Conservation (phyloP, 2,888 invertebrate species). For the Dasypolia templi region DNA sequence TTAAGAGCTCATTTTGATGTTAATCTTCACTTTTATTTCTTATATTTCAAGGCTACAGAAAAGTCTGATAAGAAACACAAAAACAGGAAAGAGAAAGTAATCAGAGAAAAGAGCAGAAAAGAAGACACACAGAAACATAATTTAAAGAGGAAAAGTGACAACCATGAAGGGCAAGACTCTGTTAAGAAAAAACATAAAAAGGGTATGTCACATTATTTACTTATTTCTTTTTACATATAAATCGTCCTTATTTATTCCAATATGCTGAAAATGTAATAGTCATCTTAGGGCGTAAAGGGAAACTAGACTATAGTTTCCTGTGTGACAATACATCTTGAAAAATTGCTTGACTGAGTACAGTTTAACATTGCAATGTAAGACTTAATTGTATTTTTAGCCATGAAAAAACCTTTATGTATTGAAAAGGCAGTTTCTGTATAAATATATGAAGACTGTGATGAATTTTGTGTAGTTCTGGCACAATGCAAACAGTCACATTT, state of each 20-base stretch:
- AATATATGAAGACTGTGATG: background rate
- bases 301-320: too few relatives aligned
- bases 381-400: background rate
- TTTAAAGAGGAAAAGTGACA: constrained; percentile 83
- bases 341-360: background rate
- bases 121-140: constrained; percentile 75
- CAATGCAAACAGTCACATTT: background rate
- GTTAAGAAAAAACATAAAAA: constrained; percentile 75
- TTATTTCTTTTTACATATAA: background rate
- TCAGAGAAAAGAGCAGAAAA: constrained; percentile 74
- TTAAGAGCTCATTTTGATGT: constrained; percentile 1
- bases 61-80: constrained; percentile 72
- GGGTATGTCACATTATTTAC: constrained; percentile 69
- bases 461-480: background rate
- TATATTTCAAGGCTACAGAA: constrained; percentile 77
- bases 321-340: background rate
- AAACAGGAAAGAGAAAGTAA: constrained; percentile 74
- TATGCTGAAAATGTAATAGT: too few relatives aligned
- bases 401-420: background rate
- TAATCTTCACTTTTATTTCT: constrained; percentile 20
- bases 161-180: constrained; percentile 66
- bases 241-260: background rate
- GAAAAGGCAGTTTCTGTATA: background rate
- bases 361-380: background rate
- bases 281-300: too few relatives aligned